These are phyloP conservation scores for Peromyscus attwateri DNA, from an alignment of 2,797 vertebrate genomes.

Conservation along the genomic window DNA sequence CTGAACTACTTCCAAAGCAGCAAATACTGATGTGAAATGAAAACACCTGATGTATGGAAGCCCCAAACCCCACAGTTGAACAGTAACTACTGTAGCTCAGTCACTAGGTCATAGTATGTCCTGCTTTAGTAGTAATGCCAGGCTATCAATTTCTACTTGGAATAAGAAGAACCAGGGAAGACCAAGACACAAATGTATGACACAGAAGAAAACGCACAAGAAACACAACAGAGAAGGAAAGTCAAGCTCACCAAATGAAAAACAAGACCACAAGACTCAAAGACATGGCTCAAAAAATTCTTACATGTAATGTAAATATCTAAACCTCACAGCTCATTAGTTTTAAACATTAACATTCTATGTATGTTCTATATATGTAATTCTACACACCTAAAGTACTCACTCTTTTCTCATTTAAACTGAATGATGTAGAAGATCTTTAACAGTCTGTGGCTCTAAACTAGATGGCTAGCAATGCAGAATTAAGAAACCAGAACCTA, in stretches of 20 bases:
- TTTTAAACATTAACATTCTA: slow-evolving; percentile 56
- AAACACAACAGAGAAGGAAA: slow-evolving; percentile 51
- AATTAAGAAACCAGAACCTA: slow-evolving; percentile 44
- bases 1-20: slow-evolving; percentile 55
- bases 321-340: slow-evolving; percentile 48
- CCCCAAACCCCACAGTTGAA: slow-evolving; percentile 33
- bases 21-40: slow-evolving; percentile 25
- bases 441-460: slow-evolving; percentile 36
- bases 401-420: slow-evolving; percentile 47
- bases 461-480: background rate
- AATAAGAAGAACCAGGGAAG: slow-evolving; percentile 59
- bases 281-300: slow-evolving; percentile 69
- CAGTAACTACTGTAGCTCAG: background rate
- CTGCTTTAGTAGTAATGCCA: background rate
- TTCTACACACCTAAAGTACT: slow-evolving; percentile 38
- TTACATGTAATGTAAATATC: background rate
- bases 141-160: slow-evolving; percentile 48
- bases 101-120: slow-evolving; percentile 20
- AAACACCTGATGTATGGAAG: background rate
- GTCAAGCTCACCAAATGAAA: slow-evolving; percentile 62
- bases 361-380: slow-evolving; percentile 14
- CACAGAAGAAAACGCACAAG: slow-evolving; percentile 48
- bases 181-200: slow-evolving; percentile 62
- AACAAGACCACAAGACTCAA: slow-evolving; percentile 70
- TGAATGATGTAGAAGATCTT: background rate